Conservation (phyloP, 2,888 invertebrate genomes). For the Papilio protenor region DNA sequence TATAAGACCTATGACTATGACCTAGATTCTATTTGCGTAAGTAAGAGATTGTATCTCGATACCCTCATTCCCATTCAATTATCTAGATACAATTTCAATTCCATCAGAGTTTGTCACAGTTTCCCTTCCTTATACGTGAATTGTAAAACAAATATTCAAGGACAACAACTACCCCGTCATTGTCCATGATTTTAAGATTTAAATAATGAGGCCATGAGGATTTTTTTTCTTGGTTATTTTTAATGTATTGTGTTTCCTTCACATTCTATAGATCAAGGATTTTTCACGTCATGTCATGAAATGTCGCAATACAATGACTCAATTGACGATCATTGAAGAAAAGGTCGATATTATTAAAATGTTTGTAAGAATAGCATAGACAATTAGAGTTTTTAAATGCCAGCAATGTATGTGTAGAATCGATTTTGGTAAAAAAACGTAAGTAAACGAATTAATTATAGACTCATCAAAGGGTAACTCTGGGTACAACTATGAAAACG, state of each 20-base stretch:
- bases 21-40: background rate
- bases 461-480: background rate
- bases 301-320: slow-evolving; percentile 21
- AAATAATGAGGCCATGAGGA: background rate
- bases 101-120: background rate
- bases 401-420: background rate
- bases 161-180: background rate
- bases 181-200: background rate
- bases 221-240: background rate
- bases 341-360: slow-evolving; percentile 1
- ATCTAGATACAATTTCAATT: background rate
- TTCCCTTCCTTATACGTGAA: background rate
- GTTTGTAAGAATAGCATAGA: background rate
- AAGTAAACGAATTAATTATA: background rate
- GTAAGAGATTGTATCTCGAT: background rate
- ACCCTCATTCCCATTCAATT: background rate
- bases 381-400: background rate
- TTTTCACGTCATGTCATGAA: background rate
- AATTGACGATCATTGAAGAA: background rate
- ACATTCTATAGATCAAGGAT: slow-evolving; percentile 22
- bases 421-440: background rate
- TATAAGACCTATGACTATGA: background rate
- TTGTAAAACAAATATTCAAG: background rate
- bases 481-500: background rate
- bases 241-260: background rate